Evolutionary conservation across 2,113 vertebrate species (phyloP).

Genomic region (Microcebus murinus): DNA sequence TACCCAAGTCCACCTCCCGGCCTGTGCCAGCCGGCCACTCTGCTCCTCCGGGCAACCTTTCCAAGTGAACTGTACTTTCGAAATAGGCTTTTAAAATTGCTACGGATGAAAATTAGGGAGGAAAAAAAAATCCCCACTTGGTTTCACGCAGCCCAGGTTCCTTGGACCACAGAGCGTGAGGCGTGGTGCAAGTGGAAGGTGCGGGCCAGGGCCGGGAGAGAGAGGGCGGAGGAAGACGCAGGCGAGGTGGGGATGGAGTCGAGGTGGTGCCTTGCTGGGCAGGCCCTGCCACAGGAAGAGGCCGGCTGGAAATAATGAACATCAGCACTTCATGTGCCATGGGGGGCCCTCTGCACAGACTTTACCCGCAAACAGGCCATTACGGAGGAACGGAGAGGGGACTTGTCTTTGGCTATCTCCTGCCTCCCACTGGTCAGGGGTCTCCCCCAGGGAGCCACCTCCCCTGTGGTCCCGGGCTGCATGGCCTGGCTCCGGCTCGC

Average conservation of each 20-base stretch:
- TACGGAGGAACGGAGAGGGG: neutral
- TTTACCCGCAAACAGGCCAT: neutral
- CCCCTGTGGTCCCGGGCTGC: neutral
- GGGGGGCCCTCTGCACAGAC: neutral
- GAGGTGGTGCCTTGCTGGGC: neutral
- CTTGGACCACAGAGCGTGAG: neutral
- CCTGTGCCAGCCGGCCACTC: neutral
- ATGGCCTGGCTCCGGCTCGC: neutral
- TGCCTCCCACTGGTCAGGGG: no score
- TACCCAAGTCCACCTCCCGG: no score
- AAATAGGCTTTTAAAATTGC: neutral
- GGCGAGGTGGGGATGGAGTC: no score
- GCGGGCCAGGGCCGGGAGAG: neutral
- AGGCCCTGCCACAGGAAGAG: neutral
- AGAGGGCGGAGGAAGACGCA: neutral
- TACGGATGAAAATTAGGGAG: neutral
- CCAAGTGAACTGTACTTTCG: neutral
- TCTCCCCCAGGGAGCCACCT: neutral
- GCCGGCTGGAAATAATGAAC: neutral
- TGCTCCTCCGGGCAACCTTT: neutral
- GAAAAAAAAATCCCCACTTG: fast-evolving
- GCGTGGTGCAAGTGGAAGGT: neutral
- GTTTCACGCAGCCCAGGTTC: neutral
- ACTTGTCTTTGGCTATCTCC: neutral
- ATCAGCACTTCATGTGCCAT: no score